Conservation (phyloP, 2,888 invertebrate genomes). For the Eristalis pertinax region DNA sequence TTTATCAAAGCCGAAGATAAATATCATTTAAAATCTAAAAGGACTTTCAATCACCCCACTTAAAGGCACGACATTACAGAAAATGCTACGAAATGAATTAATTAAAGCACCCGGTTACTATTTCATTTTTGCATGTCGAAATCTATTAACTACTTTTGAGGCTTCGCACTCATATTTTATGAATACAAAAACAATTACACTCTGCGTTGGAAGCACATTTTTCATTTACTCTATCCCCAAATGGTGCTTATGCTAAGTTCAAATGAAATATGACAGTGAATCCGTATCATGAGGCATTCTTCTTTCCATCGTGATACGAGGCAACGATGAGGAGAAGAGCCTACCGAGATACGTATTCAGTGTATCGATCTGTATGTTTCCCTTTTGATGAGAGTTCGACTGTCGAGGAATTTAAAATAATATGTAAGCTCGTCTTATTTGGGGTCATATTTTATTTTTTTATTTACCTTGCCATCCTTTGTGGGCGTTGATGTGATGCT, state of each 20-base stretch:
- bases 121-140: slow-evolving; percentile 7
- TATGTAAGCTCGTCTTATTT: background rate
- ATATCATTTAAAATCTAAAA: background rate
- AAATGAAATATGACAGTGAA: slow-evolving; percentile 39
- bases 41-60: slow-evolving; percentile 19
- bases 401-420: background rate
- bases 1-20: background rate
- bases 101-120: slow-evolving; percentile 7
- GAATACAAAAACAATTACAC: slow-evolving; percentile 16
- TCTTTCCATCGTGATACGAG: background rate
- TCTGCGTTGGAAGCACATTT: slow-evolving; percentile 34
- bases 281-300: slow-evolving; percentile 14
- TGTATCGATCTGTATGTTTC: background rate
- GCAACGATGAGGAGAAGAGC: background rate
- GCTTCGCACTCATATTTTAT: background rate
- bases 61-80: background rate
- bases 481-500: background rate
- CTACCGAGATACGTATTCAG: background rate
- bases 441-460: background rate
- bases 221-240: slow-evolving; percentile 37
- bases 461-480: background rate
- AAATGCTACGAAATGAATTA: background rate
- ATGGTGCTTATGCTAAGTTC: slow-evolving; percentile 38
- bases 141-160: slow-evolving; percentile 27
- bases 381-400: background rate